These are phyloP conservation scores for Coreius guichenoti DNA, from an alignment of 2,797 vertebrate species.

Conservation along the genomic window DNA sequence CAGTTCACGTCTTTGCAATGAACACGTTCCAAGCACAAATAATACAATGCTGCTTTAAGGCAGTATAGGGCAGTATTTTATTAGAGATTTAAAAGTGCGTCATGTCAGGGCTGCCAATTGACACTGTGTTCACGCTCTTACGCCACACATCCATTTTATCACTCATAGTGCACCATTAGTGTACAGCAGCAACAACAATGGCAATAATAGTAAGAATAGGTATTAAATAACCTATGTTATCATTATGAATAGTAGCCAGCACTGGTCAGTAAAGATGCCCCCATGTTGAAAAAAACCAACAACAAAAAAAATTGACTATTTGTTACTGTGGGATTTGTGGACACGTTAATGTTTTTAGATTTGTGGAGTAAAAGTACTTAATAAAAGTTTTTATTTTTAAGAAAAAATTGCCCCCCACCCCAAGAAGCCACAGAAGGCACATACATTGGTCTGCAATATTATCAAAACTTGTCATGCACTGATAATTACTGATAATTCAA, in stretches of 20 bases:
- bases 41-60: neutral
- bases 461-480: too few relatives aligned
- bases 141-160: neutral
- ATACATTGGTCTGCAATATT: too few relatives aligned
- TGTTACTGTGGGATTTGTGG: too few relatives aligned
- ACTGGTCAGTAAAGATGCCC: neutral
- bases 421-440: too few relatives aligned
- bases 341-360: too few relatives aligned
- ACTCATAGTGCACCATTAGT: neutral
- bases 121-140: neutral
- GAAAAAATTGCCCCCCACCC: too few relatives aligned
- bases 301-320: too few relatives aligned
- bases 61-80: neutral
- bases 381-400: too few relatives aligned
- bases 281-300: too few relatives aligned
- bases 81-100: neutral
- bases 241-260: neutral
- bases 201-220: neutral
- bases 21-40: neutral
- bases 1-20: neutral
- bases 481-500: too few relatives aligned
- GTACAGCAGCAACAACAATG: neutral
- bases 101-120: neutral
- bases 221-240: neutral
- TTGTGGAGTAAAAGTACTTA: too few relatives aligned